phyloP scores from a whole-genome alignment of 2,113 vertebrate genomes.

The Oreochromis spilurus region DNA sequence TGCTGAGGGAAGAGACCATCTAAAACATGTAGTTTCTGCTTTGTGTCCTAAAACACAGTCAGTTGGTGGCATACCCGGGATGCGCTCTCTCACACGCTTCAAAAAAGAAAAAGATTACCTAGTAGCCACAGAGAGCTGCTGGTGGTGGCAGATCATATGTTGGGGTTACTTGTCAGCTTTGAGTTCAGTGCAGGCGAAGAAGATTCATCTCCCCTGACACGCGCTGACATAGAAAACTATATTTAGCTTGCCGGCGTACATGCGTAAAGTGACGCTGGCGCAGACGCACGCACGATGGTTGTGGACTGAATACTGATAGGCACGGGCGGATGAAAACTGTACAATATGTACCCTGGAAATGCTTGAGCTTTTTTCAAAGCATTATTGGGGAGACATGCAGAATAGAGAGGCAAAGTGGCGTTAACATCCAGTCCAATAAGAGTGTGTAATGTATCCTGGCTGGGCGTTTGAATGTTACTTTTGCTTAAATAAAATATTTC shows the following conservation, averaged over 20 bases:
- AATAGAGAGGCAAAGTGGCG: neutral
- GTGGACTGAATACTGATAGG: slow-evolving; percentile 44
- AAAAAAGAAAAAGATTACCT: neutral
- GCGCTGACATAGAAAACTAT: slow-evolving; percentile 63
- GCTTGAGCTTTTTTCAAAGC: neutral
- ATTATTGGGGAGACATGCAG: neutral
- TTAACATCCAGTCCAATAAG: neutral
- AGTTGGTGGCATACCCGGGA: neutral
- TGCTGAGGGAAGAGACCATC: neutral
- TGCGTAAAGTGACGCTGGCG: slow-evolving; percentile 59
- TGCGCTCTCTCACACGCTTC: neutral
- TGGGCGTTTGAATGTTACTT: neutral
- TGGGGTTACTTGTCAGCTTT: slow-evolving; percentile 6
- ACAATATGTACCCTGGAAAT: neutral
- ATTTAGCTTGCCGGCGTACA: slow-evolving; percentile 59
- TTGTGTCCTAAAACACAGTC: neutral
- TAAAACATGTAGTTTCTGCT: neutral
- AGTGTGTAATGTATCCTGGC: neutral
- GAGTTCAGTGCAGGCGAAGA: slow-evolving; percentile 32
- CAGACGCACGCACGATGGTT: slow-evolving; percentile 9
- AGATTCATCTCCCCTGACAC: slow-evolving; percentile 52
- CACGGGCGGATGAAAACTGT: neutral
- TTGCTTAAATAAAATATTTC: neutral
- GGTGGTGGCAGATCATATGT: slow-evolving; percentile 1
- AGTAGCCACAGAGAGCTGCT: neutral